Base-by-base conservation (phyloP, 1,140 invertebrate species). In the Vollenhovia emeryi region DNA sequence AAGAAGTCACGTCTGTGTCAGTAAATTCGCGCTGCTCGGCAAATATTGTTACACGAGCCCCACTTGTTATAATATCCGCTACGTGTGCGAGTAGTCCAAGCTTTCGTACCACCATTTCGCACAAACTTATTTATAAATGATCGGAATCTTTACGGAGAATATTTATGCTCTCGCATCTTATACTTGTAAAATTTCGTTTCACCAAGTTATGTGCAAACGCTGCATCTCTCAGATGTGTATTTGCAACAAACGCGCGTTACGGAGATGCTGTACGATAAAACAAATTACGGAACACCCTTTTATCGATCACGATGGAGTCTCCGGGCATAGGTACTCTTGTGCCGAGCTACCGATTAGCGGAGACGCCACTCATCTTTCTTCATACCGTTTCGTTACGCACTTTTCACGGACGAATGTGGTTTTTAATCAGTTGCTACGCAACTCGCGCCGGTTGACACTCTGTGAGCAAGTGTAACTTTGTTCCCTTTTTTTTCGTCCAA, bases 21-120 rank as follows among this genome's bases (percentile, higher is more conserved):
- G 24, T 71, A 71, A 80, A 80, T 80, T 71, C 64, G 78, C 50
- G 36, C 64, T 30, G 78, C 27, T 82, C 78, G 52, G 66, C 78
- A 50, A 82, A 82, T 59, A 59, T 82, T 57, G 64, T 82, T 57
- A 57, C 50, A n/a, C 64, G 78, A 71, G 36, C 18, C 64, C 48
- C 52, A 82, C 50, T 82, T 82, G 78, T 82, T 73, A 82, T 30
- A 82, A 82, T 82, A 82, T 82, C 36, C 78, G 62, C 62, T 50
- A 36, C 59, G 59, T 48, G 36, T 43, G 59, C 21, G 76, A 68
- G 8, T 52, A 68, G 8, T 52, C 48, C 8, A 40, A 50, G 43
- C 11, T n/a, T 78, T 43, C 36, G 7, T n/a, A 24, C 13, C 40
- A 21, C 71, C 57, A 30, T 82, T 82, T 69, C 36, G 21, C 30